Percentiles rank a stretch among this genome's conserved stretches.
These are phyloP conservation scores for Rhincodon typus DNA, from an alignment of 2,797 vertebrate genomes.

Conservation along the genomic window DNA sequence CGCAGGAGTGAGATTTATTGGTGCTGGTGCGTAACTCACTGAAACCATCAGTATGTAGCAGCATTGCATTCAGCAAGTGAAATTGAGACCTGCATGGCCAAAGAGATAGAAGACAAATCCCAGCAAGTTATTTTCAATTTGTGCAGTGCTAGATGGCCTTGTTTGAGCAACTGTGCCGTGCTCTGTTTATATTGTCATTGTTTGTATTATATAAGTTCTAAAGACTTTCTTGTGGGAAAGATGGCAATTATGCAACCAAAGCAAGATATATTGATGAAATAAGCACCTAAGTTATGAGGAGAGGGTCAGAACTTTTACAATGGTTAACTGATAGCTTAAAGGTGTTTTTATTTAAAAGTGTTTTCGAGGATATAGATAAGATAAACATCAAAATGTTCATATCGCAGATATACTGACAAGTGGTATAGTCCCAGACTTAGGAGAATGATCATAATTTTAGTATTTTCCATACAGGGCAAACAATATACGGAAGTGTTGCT, in stretches of 20 bases:
- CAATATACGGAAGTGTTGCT: not conserved
- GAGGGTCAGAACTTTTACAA: not conserved
- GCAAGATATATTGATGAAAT: not conserved
- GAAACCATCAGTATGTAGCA: not conserved
- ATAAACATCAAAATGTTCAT: not conserved
- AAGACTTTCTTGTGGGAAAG: not conserved
- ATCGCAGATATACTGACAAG: not conserved
- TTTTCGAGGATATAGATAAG: not conserved
- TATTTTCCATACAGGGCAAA: not conserved
- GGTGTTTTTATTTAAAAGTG: not conserved
- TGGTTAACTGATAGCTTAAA: not conserved
- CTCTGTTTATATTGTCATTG: not conserved
- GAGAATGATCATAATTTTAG: not conserved
- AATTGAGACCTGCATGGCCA: not conserved
- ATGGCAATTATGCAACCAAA: not conserved
- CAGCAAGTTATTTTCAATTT: slow-evolving; percentile 13
- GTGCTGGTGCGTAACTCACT: not conserved
- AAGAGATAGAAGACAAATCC: not conserved
- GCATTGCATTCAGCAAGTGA: not conserved
- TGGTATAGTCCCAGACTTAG: not conserved
- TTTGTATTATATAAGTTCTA: too few relatives aligned
- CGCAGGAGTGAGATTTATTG: not conserved
- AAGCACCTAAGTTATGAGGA: not conserved
- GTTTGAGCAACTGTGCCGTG: not conserved
- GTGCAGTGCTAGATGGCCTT: not conserved